Base-by-base conservation (phyloP, 2,888 invertebrate genomes). In the Drosophila rellima region DNA sequence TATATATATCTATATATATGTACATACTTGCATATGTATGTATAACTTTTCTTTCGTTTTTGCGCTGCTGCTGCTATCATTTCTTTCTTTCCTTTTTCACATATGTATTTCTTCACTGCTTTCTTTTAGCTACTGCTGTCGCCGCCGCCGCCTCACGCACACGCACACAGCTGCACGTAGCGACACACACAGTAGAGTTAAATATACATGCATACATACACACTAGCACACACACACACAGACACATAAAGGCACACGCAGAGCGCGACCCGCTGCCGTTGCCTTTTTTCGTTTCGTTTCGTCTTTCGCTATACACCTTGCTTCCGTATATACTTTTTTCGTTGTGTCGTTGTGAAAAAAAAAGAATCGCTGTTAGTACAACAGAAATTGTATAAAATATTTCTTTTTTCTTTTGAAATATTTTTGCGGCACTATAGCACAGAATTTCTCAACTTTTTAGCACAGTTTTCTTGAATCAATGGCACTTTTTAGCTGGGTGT, bases 291-390 rank as follows among this genome's bases (percentile, higher is more conserved):
- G 52, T 71, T 78, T 78, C 63, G 74, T 72, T 78, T 78, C 77
- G 79, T 82, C 79, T 74, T 83, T 80, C 62, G 80, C 81, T 82
- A 71, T 75, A 80, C 82, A 83, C 82, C 82, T 83, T 84, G 84
- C 85, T 83, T 83, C 82, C 82, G 85, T 74, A 82, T 84, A 82
- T 82, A 84, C 84, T 80, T 82, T 82, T 78, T 80, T 67, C 67
- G 75, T 74, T 74, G 62, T 57, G 44, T 64, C 55, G 64, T 70
- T 69, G 65, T 11, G 35, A 45, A 61, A 62, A 62, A 52, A 79
- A 60, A 77, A 71, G 70, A 76, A 74, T 74, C 51, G 57, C 63
- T 63, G 56, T 69, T 69, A 57, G 60, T 67, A 47, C 70, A 66
- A 66, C 56, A 65, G 31, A 65, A 61, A 62, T 74, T 57, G 37